phyloP scores from a whole-genome alignment of 2,888 invertebrate genomes.

The Euspilapteryx auroguttella region DNA sequence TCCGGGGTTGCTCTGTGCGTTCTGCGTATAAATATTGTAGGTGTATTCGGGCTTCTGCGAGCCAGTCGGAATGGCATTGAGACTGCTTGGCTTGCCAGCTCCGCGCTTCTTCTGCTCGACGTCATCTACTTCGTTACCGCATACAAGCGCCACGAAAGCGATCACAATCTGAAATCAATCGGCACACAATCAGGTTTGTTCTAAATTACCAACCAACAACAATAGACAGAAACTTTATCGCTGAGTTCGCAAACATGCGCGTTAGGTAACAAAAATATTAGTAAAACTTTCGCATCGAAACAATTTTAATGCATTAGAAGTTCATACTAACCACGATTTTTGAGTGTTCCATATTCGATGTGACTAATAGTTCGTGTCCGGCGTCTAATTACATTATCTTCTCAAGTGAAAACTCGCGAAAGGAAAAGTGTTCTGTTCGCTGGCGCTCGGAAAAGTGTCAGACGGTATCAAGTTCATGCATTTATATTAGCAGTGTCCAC shows the following conservation, averaged over 20 bases:
- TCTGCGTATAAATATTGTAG: conserved; percentile 38
- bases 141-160: conserved; percentile 27
- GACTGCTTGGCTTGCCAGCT: conserved; percentile 27
- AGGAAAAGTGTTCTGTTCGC: conserved; percentile 41
- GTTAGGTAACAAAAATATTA: too few species aligned
- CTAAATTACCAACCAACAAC: too few species aligned
- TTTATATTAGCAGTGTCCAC: conserved; percentile 47
- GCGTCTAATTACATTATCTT: conserved; percentile 33
- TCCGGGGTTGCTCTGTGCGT: conserved; percentile 17
- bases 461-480: conserved; percentile 48
- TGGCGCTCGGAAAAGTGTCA: conserved; percentile 39
- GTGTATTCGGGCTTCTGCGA: conserved; percentile 49
- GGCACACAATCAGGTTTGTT: too few species aligned
- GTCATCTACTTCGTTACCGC: conserved; percentile 36
- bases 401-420: conserved; percentile 22
- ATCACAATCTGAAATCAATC: conserved; percentile 35
- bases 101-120: conserved; percentile 46
- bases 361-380: too few species aligned
- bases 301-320: neutral
- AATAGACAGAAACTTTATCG: too few species aligned
- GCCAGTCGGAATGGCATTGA: conserved; percentile 42
- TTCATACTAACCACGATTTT: conserved; percentile 36
- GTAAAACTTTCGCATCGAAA: neutral
- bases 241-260: too few species aligned
- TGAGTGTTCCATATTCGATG: conserved; percentile 26